Conservation (phyloP, 1,140 invertebrate species). For the Gryllus bimaculatus region DNA sequence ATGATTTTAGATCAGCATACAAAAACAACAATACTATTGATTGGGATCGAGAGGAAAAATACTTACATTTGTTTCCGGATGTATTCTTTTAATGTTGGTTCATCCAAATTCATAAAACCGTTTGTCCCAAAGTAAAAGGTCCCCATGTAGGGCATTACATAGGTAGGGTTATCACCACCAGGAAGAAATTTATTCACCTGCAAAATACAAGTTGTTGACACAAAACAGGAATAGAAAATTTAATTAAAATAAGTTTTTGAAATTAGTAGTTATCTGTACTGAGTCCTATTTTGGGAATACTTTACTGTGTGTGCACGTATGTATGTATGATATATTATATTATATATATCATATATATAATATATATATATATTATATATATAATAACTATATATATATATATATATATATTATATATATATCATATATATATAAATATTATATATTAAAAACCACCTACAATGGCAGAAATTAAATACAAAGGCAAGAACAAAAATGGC, state of each 20-base stretch:
- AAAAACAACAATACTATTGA: background rate
- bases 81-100: slow-evolving; percentile 56
- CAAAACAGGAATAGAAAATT: background rate
- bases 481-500: no score
- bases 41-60: background rate
- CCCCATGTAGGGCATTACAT: slow-evolving; percentile 54
- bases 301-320: no score
- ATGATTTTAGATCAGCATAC: slow-evolving; percentile 18
- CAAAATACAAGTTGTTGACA: background rate
- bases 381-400: no score
- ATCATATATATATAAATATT: no score
- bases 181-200: slow-evolving; percentile 32
- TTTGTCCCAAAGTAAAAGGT: slow-evolving; percentile 45
- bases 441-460: no score
- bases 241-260: background rate
- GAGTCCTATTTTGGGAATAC: no score
- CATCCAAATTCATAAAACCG: slow-evolving; percentile 43
- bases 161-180: slow-evolving; percentile 34
- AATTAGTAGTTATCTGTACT: background rate
- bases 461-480: no score
- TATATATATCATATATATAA: no score
- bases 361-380: no score
- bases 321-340: no score
- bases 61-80: slow-evolving; percentile 79
- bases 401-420: no score